A percentile compares a stretch with the other conserved stretches of the same genome.
Evolutionary conservation across 2,797 vertebrate species (phyloP).

Genomic region (Lophius americanus): DNA sequence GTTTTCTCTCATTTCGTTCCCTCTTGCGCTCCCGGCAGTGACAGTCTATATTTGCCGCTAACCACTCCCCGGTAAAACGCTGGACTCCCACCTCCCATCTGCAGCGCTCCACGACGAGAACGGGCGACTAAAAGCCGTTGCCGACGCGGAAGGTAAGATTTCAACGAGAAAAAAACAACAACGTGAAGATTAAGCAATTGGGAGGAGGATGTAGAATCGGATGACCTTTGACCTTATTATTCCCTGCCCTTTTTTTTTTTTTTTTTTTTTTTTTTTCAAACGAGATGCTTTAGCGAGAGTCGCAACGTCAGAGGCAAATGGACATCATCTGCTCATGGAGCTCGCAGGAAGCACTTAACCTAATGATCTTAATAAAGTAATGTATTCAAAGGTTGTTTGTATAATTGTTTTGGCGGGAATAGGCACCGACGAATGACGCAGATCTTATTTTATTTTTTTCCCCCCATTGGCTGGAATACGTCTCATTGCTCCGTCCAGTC

Average conservation of each 20-base stretch:
- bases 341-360: conserved; percentile 76
- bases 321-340: conserved; percentile 49
- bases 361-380: conserved; percentile 81
- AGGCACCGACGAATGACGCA: conserved; percentile 75
- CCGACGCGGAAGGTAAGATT: conserved; percentile 47
- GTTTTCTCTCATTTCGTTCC: conserved; percentile 83
- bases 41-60: conserved; percentile 77
- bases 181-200: conserved; percentile 29
- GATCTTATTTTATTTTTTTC: conserved; percentile 69
- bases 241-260: conserved; percentile 26
- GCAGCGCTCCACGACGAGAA: conserved; percentile 53
- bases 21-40: conserved; percentile 70
- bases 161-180: conserved; percentile 17
- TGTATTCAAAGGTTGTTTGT: conserved; percentile 84
- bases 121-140: conserved; percentile 54
- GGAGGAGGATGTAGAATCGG: conserved; percentile 26
- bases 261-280: conserved; percentile 40
- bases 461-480: conserved; percentile 77
- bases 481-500: conserved; percentile 70
- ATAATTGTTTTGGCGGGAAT: conserved; percentile 81
- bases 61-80: conserved; percentile 62
- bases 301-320: conserved; percentile 47
- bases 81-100: conserved; percentile 54
- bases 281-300: conserved; percentile 42
- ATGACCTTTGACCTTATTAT: conserved; percentile 62